Base-by-base conservation (phyloP, 2,888 invertebrate species). In the Eupelmus urozonus region DNA sequence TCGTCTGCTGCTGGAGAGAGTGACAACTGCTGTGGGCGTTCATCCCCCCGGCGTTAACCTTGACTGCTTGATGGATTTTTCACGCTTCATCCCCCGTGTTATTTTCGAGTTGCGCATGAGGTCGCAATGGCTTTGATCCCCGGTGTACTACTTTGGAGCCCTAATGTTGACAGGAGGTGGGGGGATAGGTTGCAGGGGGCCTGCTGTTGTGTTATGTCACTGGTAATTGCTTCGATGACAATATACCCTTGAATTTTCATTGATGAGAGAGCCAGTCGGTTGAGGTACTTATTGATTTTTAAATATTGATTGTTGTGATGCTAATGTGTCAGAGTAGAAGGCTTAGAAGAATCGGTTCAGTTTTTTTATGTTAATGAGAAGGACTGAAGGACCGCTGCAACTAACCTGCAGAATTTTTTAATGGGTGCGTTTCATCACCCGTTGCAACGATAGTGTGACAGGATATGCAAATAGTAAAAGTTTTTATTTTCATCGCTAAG, bases 241-340 rank as follows among this genome's bases (percentile, higher is more conserved):
- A 13, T 45, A 11, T 42, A 45, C 13, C 67, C 53, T 69, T 76
- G 42, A 42, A 25, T 55, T 63, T 76, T 76, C 55, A 76, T 62
- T 76, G 76, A 76, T 53, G 45, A n/a, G n/a, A 16, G 34, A 65
- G 65, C 40, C 42, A 55, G 55, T 25, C 18, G 1, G 27, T 55
- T 45, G 13, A 55, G 45, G 53, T 69, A 27, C 11, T 65, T 74
- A 79, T 74, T 71, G 78, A 75, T 79, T 79, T 75, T 67, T 55
- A 55, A 75, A 66, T 71, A 75, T 79, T 60, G 74, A 71, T 74
- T 66, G 42, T 42, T 23, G 29, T 23, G 29, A 49, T n/a, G 34
- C 20, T 34, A 59, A 42, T 71, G 51, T 20, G 27, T 18, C 16
- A 27, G 25, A n/a, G n/a, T n/a, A n/a, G n/a, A n/a, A n/a, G n/a